Evolutionary conservation across 2,797 vertebrate species (phyloP).

Genomic region (Mastacembelus armatus): DNA sequence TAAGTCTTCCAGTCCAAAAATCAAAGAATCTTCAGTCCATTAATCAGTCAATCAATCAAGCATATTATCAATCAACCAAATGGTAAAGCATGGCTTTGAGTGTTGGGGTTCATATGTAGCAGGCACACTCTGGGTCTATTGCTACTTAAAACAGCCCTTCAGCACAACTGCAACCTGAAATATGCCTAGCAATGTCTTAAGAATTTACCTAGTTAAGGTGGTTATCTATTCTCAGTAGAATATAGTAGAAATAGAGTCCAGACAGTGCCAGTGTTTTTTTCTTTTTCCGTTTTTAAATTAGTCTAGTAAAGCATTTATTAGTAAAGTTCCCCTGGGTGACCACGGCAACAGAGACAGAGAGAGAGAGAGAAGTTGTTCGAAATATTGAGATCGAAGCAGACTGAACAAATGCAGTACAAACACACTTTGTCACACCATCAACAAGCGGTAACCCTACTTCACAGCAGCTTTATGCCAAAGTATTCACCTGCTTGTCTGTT

Average conservation of each 20-base stretch:
- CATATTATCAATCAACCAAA: constrained; percentile 33
- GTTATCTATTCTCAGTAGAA: constrained; percentile 61
- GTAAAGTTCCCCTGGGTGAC: constrained; percentile 55
- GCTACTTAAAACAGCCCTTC: constrained; percentile 89
- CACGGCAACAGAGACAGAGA: constrained; percentile 48
- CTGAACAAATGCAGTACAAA: constrained; percentile 45
- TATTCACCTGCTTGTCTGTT: neutral
- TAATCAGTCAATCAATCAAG: constrained; percentile 30
- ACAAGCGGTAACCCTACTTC: neutral
- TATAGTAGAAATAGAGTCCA: constrained; percentile 75
- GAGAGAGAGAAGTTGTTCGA: constrained; percentile 53
- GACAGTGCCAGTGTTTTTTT: constrained; percentile 57
- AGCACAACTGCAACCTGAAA: constrained; percentile 82
- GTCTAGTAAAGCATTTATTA: constrained; percentile 66
- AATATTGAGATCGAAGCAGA: constrained; percentile 57
- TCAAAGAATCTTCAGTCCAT: constrained; percentile 30
- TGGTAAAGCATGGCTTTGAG: constrained; percentile 59
- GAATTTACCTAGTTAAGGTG: constrained; percentile 50
- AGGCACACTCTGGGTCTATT: constrained; percentile 89
- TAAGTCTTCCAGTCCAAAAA: constrained; percentile 21
- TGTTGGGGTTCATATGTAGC: constrained; percentile 65
- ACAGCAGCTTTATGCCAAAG: neutral
- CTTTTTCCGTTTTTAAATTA: constrained; percentile 44
- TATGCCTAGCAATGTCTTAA: constrained; percentile 68
- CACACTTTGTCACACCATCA: constrained; percentile 73